A percentile compares a stretch with the other conserved stretches of the same genome.
These are phyloP conservation scores for Euplagia quadripunctaria DNA, from an alignment of 2,888 invertebrate species.

Conservation along the genomic window DNA sequence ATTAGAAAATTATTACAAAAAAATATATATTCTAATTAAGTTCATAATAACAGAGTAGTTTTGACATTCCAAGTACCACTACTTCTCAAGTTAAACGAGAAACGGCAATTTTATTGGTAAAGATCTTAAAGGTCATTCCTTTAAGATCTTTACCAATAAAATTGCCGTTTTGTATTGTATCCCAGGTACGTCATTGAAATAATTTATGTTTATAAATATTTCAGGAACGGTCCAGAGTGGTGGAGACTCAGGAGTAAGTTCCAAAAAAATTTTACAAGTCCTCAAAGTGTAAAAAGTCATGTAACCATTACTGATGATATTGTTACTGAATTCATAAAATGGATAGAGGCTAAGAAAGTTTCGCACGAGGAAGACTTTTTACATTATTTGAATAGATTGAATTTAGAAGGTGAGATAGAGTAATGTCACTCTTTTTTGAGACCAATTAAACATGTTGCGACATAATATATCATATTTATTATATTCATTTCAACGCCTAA, in stretches of 20 bases:
- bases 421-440: neutral
- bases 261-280: constrained; percentile 93
- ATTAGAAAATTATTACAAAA: too few species aligned
- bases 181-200: too few species aligned
- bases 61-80: too few species aligned
- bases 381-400: constrained; percentile 90
- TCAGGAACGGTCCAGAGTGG: constrained; percentile 95
- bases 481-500: too few species aligned
- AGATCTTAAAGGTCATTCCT: too few species aligned
- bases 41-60: too few species aligned
- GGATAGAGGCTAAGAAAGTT: constrained; percentile 66
- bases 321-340: constrained; percentile 89
- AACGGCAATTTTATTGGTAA: too few species aligned
- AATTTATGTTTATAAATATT: constrained; percentile 37
- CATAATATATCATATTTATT: neutral
- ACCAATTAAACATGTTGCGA: too few species aligned
- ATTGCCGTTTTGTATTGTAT: too few species aligned
- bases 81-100: too few species aligned
- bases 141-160: too few species aligned
- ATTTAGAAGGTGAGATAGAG: constrained; percentile 90
- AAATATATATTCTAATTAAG: too few species aligned
- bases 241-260: constrained; percentile 92
- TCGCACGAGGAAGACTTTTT: constrained; percentile 88
- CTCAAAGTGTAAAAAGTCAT: constrained; percentile 90
- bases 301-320: constrained; percentile 89